These are phyloP conservation scores for Calameuta idolon DNA, from an alignment of 2,888 invertebrate genomes.

Conservation along the genomic window DNA sequence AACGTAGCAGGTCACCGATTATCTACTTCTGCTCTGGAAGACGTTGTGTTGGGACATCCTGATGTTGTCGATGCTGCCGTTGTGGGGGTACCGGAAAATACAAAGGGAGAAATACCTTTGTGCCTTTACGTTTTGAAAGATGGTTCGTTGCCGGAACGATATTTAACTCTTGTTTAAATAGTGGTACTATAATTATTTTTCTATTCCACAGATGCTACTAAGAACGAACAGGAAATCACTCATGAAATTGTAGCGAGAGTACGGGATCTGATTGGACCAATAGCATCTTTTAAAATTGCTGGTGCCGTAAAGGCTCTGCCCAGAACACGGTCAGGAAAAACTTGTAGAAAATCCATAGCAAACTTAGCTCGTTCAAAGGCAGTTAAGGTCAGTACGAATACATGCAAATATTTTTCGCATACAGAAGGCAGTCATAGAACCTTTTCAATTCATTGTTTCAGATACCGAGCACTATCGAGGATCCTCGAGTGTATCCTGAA, in stretches of 20 bases:
- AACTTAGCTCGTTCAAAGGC: slow-evolving; percentile 85
- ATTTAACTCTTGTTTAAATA: not conserved
- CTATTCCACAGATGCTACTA: slow-evolving; percentile 64
- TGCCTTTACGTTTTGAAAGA: slow-evolving; percentile 86
- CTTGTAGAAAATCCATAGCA: slow-evolving; percentile 85
- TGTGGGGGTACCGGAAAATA: slow-evolving; percentile 88
- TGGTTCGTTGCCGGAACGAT: slow-evolving; percentile 56
- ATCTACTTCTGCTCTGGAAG: slow-evolving; percentile 90
- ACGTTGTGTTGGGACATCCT: slow-evolving; percentile 88
- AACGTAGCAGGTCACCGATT: slow-evolving; percentile 95
- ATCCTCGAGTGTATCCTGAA: slow-evolving; percentile 83
- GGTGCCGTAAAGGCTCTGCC: slow-evolving; percentile 85
- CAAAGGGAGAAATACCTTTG: slow-evolving; percentile 91
- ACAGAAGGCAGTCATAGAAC: not conserved
- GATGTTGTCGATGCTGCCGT: slow-evolving; percentile 90
- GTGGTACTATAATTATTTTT: not conserved
- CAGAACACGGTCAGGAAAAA: slow-evolving; percentile 88
- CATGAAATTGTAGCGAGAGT: slow-evolving; percentile 73
- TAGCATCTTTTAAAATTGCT: slow-evolving; percentile 87
- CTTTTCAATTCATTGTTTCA: slow-evolving; percentile 52
- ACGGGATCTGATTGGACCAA: slow-evolving; percentile 82
- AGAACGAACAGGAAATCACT: slow-evolving; percentile 70
- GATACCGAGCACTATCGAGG: slow-evolving; percentile 89
- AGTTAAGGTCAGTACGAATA: slow-evolving; percentile 73
- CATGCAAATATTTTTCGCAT: not conserved